phyloP scores from a whole-genome alignment of 1,140 invertebrate species.

The Patella vulgata region DNA sequence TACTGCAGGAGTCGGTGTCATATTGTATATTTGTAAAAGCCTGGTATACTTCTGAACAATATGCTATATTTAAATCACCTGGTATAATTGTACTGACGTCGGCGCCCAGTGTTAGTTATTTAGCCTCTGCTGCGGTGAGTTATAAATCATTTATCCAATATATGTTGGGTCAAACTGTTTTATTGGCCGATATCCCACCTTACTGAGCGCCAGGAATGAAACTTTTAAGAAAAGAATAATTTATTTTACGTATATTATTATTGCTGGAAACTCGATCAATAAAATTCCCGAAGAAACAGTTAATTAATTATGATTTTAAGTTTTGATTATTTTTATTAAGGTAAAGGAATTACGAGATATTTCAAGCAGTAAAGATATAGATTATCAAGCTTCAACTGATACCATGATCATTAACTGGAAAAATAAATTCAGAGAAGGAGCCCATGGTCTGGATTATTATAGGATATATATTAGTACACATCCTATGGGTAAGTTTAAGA shows the following conservation, averaged over 20 bases:
- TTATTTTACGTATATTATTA: too few relatives aligned
- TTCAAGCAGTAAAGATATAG: slow-evolving; percentile 13
- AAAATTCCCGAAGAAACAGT: background rate
- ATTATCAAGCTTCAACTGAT: slow-evolving; percentile 14
- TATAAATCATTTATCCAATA: too few relatives aligned
- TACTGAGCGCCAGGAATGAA: too few relatives aligned
- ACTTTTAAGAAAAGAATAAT: too few relatives aligned
- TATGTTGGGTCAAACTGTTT: too few relatives aligned
- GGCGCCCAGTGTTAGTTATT: slow-evolving; percentile 6
- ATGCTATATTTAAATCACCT: slow-evolving; percentile 23
- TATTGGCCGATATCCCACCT: too few relatives aligned
- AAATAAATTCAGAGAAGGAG: slow-evolving; percentile 18
- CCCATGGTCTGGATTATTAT: slow-evolving; percentile 5
- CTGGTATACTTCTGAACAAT: slow-evolving; percentile 19
- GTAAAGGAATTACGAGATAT: slow-evolving; percentile 13
- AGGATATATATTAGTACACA: slow-evolving; percentile 23
- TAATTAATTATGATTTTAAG: background rate
- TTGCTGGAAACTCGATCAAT: background rate
- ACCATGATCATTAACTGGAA: slow-evolving; percentile 16
- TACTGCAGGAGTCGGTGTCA: too few relatives aligned
- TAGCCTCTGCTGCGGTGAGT: slow-evolving; percentile 15
- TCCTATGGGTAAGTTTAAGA: slow-evolving; percentile 21
- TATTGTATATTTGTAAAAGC: slow-evolving; percentile 26
- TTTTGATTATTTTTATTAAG: background rate
- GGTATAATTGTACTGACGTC: slow-evolving; percentile 17